Conservation (phyloP, 2,888 invertebrate species). For the Adela reaumurella region DNA sequence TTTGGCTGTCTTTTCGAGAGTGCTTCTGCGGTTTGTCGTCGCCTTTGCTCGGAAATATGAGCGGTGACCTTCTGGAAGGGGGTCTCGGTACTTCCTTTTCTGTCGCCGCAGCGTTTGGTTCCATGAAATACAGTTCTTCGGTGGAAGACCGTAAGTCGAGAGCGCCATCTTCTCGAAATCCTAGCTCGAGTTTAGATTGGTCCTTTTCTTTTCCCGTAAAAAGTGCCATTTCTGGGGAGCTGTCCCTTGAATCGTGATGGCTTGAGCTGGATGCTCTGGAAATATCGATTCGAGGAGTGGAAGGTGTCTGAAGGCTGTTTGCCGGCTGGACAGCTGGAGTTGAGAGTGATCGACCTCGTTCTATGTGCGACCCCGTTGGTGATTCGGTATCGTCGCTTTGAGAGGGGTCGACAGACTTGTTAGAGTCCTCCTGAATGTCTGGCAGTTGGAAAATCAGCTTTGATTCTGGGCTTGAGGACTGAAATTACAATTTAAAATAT, state of each 20-base stretch:
- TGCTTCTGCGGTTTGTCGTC: slow-evolving; percentile 42
- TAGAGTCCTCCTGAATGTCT: slow-evolving; percentile 50
- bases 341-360: slow-evolving; percentile 39
- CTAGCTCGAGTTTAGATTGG: slow-evolving; percentile 45
- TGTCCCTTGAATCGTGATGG: slow-evolving; percentile 81
- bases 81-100: slow-evolving; percentile 25
- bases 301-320: slow-evolving; percentile 55
- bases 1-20: slow-evolving; percentile 69
- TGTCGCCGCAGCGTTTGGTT: slow-evolving; percentile 36
- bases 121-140: slow-evolving; percentile 82
- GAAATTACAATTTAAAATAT: slow-evolving; percentile 13
- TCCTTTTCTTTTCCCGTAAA: slow-evolving; percentile 58
- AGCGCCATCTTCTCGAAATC: slow-evolving; percentile 75
- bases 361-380: slow-evolving; percentile 21
- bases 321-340: slow-evolving; percentile 28
- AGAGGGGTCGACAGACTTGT: slow-evolving; percentile 7
- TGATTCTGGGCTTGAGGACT: slow-evolving; percentile 59
- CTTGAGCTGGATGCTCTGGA: slow-evolving; percentile 86
- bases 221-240: slow-evolving; percentile 80
- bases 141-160: slow-evolving; percentile 82
- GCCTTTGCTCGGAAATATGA: slow-evolving; percentile 32
- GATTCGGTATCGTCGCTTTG: not conserved
- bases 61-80: slow-evolving; percentile 36
- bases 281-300: slow-evolving; percentile 83
- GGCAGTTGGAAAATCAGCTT: slow-evolving; percentile 54